Conservation (phyloP, 2,888 invertebrate species). For the Rhyacophila evoluta region DNA sequence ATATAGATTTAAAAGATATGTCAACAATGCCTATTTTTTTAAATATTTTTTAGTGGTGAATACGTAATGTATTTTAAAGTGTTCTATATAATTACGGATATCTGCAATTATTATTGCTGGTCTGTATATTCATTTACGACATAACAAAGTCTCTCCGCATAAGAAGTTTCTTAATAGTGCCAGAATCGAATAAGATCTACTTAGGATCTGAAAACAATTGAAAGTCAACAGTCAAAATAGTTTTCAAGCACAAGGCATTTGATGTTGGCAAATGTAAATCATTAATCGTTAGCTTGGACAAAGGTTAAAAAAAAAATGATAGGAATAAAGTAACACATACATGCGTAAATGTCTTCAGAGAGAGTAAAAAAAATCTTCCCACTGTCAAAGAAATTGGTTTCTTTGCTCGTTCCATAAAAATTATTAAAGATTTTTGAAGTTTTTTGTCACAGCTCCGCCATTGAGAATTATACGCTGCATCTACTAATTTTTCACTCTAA, state of each 20-base stretch:
- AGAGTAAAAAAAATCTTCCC: constrained; percentile 69
- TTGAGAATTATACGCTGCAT: constrained; percentile 28
- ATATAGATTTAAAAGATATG: no score
- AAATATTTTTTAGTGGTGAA: no score
- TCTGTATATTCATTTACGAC: not conserved
- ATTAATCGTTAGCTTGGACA: no score
- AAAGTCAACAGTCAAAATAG: no score
- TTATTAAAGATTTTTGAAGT: constrained; percentile 56
- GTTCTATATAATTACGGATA: no score
- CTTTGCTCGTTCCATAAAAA: constrained; percentile 68
- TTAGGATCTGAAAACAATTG: constrained; percentile 38
- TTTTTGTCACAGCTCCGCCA: constrained; percentile 19
- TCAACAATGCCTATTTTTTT: no score
- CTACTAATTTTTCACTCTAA: constrained; percentile 35
- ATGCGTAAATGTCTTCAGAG: constrained; percentile 67
- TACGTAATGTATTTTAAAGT: no score
- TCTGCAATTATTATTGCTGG: no score
- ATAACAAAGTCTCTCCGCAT: not conserved
- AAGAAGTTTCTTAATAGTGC: constrained; percentile 32
- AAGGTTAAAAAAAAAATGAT: no score
- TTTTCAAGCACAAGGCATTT: no score
- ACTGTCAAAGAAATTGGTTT: constrained; percentile 67
- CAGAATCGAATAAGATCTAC: constrained; percentile 37
- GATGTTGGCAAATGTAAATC: no score
- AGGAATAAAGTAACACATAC: constrained; percentile 57